Conservation (phyloP, 2,888 invertebrate species). For the Xestia rhomboidea region DNA sequence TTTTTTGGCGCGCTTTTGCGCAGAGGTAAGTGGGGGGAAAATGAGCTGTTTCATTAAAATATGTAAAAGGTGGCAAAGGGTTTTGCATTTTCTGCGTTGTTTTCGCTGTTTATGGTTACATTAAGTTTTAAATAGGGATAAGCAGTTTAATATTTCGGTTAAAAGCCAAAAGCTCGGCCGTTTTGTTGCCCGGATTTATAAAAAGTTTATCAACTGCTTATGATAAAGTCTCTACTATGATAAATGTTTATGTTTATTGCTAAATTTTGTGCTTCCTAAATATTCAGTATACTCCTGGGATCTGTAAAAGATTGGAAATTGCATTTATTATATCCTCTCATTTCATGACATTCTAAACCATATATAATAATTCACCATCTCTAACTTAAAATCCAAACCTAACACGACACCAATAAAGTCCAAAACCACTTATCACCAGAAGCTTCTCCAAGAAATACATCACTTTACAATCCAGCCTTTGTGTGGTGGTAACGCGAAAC, state of each 20-base stretch:
- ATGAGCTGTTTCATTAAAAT: constrained; percentile 67
- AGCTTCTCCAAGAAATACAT: constrained; percentile 59
- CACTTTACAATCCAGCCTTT: constrained; percentile 69
- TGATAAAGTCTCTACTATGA: background rate
- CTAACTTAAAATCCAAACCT: background rate
- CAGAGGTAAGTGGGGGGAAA: constrained; percentile 59
- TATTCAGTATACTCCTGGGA: background rate
- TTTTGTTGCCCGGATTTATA: background rate
- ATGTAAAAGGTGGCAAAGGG: constrained; percentile 23
- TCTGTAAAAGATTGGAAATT: background rate
- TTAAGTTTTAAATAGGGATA: constrained; percentile 8
- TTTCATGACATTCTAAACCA: constrained; percentile 5
- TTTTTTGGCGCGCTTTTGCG: constrained; percentile 61
- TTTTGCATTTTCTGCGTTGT: constrained; percentile 25
- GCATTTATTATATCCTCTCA: background rate
- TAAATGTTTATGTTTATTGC: background rate
- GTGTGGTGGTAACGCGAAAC: constrained; percentile 75
- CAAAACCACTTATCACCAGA: constrained; percentile 17
- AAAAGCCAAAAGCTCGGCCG: background rate
- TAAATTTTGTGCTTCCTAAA: background rate
- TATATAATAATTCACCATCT: constrained; percentile 22
- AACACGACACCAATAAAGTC: background rate
- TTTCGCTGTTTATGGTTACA: background rate
- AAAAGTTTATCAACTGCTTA: background rate
- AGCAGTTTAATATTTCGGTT: constrained; percentile 13